phyloP scores from a whole-genome alignment of 2,888 invertebrate genomes.

The Machimus rusticus region DNA sequence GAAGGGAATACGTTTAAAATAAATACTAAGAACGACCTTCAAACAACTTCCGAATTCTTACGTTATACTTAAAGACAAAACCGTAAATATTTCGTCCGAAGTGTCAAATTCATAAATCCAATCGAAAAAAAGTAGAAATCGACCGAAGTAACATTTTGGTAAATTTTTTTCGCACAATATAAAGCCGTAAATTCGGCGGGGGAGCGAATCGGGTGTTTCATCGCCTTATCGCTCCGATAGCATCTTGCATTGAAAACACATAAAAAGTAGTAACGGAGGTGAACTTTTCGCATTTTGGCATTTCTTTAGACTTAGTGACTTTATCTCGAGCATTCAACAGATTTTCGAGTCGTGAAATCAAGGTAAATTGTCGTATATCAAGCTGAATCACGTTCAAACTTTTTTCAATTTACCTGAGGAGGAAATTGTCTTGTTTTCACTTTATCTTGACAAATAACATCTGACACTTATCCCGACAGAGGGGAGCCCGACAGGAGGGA shows the following conservation, averaged over 20 bases:
- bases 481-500: not conserved
- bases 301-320: conserved; percentile 15
- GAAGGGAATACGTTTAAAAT: no score
- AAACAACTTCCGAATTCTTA: not conserved
- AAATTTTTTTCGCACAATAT: not conserved
- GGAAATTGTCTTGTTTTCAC: conserved; percentile 45
- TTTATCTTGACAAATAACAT: conserved; percentile 44
- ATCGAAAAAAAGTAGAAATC: not conserved
- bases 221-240: not conserved
- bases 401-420: conserved; percentile 42
- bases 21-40: not conserved
- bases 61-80: not conserved
- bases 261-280: not conserved
- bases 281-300: conserved; percentile 1
- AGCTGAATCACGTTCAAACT: conserved; percentile 26
- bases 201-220: not conserved
- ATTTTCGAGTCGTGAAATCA: conserved; percentile 6
- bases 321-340: conserved; percentile 18
- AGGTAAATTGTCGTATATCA: conserved; percentile 30
- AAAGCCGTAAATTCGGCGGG: not conserved
- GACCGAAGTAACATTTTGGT: not conserved
- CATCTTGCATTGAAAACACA: not conserved
- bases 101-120: not conserved
- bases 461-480: conserved; percentile 40
- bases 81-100: not conserved